These are phyloP conservation scores for Oreotrochilus melanogaster DNA, from an alignment of 2,113 vertebrate species.

Conservation along the genomic window DNA sequence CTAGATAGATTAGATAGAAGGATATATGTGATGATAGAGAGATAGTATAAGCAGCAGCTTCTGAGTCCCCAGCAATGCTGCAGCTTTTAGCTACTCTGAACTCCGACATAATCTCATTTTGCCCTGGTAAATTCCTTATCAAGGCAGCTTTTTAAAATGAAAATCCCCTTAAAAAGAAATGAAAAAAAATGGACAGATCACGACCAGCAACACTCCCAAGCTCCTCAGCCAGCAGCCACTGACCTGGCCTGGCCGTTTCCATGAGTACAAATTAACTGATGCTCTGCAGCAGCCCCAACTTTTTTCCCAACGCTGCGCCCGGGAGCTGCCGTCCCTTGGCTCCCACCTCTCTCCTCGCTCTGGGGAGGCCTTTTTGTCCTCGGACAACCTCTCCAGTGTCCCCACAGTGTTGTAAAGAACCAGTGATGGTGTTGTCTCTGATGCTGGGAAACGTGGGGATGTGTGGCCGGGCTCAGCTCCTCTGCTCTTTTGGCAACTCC, in stretches of 20 bases:
- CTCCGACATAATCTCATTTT: slow-evolving; percentile 13
- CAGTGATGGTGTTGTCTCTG: rapidly evolving
- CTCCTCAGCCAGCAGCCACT: neutral
- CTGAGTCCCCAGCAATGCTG: neutral
- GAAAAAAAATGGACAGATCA: neutral
- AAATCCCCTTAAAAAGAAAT: slow-evolving; percentile 28
- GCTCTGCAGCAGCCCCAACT: neutral
- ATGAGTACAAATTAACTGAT: slow-evolving; percentile 12
- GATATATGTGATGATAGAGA: slow-evolving; percentile 52
- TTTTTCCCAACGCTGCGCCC: neutral
- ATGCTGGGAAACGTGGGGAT: rapidly evolving
- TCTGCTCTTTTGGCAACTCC: neutral
- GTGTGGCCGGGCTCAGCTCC: neutral
- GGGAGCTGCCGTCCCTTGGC: neutral
- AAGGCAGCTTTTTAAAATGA: slow-evolving; percentile 16
- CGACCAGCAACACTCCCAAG: neutral
- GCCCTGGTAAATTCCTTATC: slow-evolving; percentile 53
- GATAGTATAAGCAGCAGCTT: slow-evolving; percentile 19
- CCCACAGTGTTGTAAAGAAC: rapidly evolving
- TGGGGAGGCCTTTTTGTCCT: neutral
- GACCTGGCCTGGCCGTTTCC: slow-evolving; percentile 21
- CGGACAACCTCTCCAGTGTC: rapidly evolving
- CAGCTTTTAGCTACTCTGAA: slow-evolving; percentile 17
- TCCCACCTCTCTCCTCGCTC: neutral
- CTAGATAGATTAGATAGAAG: slow-evolving; percentile 66